Conservation (phyloP, 2,888 invertebrate species). For the Meloe dianella region DNA sequence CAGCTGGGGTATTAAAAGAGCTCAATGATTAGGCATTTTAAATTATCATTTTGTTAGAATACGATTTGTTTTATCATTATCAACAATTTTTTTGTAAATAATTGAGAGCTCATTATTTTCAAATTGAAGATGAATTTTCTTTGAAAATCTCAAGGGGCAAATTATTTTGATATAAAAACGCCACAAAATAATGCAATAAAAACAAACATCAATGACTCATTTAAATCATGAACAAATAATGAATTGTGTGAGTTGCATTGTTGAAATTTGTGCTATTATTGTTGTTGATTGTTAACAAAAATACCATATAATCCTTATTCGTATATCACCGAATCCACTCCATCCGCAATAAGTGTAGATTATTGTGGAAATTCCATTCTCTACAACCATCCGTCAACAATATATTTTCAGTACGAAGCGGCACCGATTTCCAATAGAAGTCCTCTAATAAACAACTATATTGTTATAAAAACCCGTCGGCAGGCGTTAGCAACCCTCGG, state of each 20-base stretch:
- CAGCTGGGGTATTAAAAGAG: constrained; percentile 56
- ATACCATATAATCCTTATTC: too few relatives aligned
- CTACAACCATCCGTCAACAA: not conserved
- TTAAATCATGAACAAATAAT: too few relatives aligned
- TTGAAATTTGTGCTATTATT: too few relatives aligned
- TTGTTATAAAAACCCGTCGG: constrained; percentile 35
- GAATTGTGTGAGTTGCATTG: too few relatives aligned
- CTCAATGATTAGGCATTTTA: constrained; percentile 53
- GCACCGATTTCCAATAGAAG: constrained; percentile 33
- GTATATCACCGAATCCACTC: not conserved
- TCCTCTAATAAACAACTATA: constrained; percentile 47
- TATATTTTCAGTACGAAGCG: constrained; percentile 14
- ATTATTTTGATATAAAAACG: too few relatives aligned
- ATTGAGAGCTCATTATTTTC: not conserved
- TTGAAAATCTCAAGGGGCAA: not conserved
- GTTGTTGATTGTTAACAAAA: too few relatives aligned
- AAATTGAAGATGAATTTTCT: not conserved
- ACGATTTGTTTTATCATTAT: not conserved
- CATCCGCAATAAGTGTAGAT: not conserved
- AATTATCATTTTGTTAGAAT: constrained; percentile 18
- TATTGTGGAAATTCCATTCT: not conserved
- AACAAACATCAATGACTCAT: too few relatives aligned
- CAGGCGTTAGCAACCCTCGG: constrained; percentile 47
- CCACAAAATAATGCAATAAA: too few relatives aligned
- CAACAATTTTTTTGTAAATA: not conserved